Base-by-base conservation (phyloP, 2,113 vertebrate species). In the Anolis sagrei region DNA sequence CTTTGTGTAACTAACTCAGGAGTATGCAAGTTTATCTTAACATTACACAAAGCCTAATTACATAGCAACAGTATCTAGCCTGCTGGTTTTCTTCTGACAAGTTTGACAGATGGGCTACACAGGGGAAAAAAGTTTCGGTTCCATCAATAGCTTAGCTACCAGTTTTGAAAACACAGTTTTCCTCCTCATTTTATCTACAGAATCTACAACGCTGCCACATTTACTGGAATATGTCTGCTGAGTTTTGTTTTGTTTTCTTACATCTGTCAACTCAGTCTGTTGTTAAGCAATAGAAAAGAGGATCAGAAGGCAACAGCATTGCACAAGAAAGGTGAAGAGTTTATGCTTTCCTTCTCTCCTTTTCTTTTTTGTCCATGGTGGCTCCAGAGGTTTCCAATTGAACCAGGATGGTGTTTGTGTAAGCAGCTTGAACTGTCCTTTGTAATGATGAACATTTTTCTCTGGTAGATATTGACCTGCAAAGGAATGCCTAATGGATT, bases 41-140 rank as follows among this genome's bases (percentile, higher is more conserved):
- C 51, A 49, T 89, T 88, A 72, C 25, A 88, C 81, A 70, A 83
- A 86, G 84, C 54, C 85, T 84, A 93, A 92, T 93, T 91, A 66
- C 84, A 86, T 66, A 58, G 94, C 91, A 94, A 94, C 93, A 82
- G 92, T 95, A 93, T 85, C 92, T 90, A 94, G 5, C 88, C 80
- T 76, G 72, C 69, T 82, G 62, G 89, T 96, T 94, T 89, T 86
- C 88, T 93, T 92, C 92, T 87, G 89, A 93, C 87, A 87, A 39
- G 39, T 86, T 89, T 91, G 90, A 95, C 76, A 83, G 72, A 92
- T 84, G 58, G 85, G 87, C 92, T 92, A 89, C 87, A 84, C 68
- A 86, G 87, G 89, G 83, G 58, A 70, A 69, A 79, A 85, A 90
- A 82, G 51, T 76, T 88, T 82, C 69, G 66, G 82, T 84, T 89